Evolutionary conservation across 2,888 invertebrate genomes (phyloP).

Genomic region (Sphaerophoria taeniata): DNA sequence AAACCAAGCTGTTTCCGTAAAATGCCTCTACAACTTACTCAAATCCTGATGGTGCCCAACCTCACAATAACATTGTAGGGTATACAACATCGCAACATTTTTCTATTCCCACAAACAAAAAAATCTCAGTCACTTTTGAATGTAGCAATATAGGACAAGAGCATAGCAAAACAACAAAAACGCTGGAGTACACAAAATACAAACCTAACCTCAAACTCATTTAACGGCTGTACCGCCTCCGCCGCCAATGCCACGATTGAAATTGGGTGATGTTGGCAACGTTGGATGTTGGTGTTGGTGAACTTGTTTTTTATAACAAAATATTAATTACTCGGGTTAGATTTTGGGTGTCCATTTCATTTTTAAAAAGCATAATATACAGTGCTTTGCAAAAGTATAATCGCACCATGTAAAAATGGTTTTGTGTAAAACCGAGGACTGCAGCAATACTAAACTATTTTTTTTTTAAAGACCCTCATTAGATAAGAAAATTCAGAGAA

Average conservation of each 20-base stretch:
- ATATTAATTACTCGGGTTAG: conserved; percentile 68
- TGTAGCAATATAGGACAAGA: conserved; percentile 22
- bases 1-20: conserved; percentile 69
- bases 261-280: conserved; percentile 1
- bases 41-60: background rate
- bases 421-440: too few species aligned
- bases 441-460: too few species aligned
- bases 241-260: too few species aligned
- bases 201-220: conserved; percentile 62
- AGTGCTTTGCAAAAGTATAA: too few species aligned
- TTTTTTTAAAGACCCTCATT: too few species aligned
- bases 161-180: too few species aligned
- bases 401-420: too few species aligned
- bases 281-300: conserved; percentile 1
- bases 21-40: background rate
- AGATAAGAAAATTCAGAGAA: too few species aligned
- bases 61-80: background rate
- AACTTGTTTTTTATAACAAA: conserved; percentile 60
- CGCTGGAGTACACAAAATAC: too few species aligned
- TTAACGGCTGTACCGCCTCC: background rate
- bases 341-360: conserved; percentile 69
- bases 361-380: conserved; percentile 67
- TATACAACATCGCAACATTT: conserved; percentile 33
- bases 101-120: background rate
- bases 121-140: too few species aligned